These are phyloP conservation scores for Matsumyia berberina DNA, from an alignment of 2,888 invertebrate genomes.

Conservation along the genomic window DNA sequence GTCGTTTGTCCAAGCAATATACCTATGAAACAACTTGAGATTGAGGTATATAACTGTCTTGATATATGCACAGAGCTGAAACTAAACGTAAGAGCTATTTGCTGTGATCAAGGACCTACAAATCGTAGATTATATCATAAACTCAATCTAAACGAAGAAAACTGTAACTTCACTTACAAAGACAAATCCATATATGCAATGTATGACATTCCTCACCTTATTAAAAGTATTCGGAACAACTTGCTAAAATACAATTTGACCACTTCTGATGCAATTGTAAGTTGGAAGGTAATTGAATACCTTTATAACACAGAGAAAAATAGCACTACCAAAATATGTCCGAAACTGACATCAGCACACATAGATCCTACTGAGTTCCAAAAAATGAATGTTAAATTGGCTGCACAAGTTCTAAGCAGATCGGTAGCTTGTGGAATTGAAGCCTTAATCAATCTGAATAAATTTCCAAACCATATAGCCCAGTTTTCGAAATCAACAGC, in stretches of 20 bases:
- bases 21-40: slow-evolving; percentile 6
- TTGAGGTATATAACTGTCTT: slow-evolving; percentile 15
- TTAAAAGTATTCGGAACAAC: slow-evolving; percentile 36
- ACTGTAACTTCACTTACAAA: slow-evolving; percentile 8
- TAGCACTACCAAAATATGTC: slow-evolving; percentile 17
- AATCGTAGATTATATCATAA: slow-evolving; percentile 24
- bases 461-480: slow-evolving; percentile 34
- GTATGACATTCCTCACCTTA: slow-evolving; percentile 22
- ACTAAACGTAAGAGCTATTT: slow-evolving; percentile 10
- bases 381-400: slow-evolving; percentile 69
- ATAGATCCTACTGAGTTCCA: slow-evolving; percentile 63
- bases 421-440: slow-evolving; percentile 34
- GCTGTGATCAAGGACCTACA: slow-evolving; percentile 32
- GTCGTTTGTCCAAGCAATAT: background rate
- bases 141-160: slow-evolving; percentile 2
- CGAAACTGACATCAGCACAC: slow-evolving; percentile 56
- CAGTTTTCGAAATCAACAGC: slow-evolving; percentile 23
- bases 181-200: slow-evolving; percentile 17
- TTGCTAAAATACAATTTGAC: slow-evolving; percentile 7
- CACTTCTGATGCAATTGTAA: slow-evolving; percentile 38
- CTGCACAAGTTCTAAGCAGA: slow-evolving; percentile 64
- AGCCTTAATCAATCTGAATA: slow-evolving; percentile 18
- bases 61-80: slow-evolving; percentile 3
- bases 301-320: slow-evolving; percentile 38
- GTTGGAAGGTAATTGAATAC: slow-evolving; percentile 42